phyloP scores from a whole-genome alignment of 2,113 vertebrate species.

The Ctenodactylus gundi region DNA sequence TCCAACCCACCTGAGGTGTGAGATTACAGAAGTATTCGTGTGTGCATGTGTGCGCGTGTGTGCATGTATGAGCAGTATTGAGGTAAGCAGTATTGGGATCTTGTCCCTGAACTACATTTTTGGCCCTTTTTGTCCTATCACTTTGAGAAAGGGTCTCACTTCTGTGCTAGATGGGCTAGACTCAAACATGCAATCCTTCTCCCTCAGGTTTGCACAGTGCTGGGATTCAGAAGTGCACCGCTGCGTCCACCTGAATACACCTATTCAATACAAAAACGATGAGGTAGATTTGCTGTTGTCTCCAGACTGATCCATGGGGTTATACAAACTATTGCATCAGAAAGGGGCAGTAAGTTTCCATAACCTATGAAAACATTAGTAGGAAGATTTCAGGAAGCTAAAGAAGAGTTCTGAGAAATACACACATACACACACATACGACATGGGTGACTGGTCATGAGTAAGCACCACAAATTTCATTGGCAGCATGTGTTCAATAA shows the following conservation, averaged over 20 bases:
- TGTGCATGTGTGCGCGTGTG: too few relatives aligned
- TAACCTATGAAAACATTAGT: neutral
- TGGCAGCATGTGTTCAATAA: constrained; percentile 78
- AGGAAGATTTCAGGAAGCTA: constrained; percentile 20
- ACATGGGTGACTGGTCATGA: constrained; percentile 50
- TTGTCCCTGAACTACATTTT: too few relatives aligned
- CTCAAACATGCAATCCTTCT: too few relatives aligned
- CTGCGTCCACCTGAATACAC: too few relatives aligned
- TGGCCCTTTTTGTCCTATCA: too few relatives aligned
- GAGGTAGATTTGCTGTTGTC: neutral
- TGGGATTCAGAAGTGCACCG: too few relatives aligned
- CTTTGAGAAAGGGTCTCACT: too few relatives aligned
- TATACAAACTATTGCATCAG: neutral
- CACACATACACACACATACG: constrained; percentile 54
- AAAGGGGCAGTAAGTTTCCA: neutral
- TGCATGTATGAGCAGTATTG: too few relatives aligned
- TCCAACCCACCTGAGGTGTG: neutral
- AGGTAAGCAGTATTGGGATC: too few relatives aligned
- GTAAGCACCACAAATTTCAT: constrained; percentile 74
- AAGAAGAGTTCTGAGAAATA: neutral
- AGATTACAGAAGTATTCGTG: neutral
- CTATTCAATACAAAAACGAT: neutral
- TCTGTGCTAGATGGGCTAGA: too few relatives aligned
- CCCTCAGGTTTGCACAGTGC: too few relatives aligned
- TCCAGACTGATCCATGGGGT: neutral